phyloP scores from a whole-genome alignment of 1,140 invertebrate genomes.

The Thalassaphorura encarpata region DNA sequence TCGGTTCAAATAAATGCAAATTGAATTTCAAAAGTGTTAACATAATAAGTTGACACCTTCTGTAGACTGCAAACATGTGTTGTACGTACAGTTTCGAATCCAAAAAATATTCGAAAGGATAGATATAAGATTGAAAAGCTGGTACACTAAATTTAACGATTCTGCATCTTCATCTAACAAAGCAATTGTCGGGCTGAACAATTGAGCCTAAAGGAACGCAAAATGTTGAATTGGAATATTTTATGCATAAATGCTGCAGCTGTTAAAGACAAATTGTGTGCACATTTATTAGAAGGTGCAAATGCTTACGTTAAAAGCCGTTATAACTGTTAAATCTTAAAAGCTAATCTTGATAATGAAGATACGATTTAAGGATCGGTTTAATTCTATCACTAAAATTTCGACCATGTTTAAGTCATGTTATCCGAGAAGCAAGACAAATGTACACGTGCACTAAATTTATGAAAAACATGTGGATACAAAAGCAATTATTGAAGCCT shows the following conservation, averaged over 20 bases:
- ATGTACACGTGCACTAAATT: conserved; percentile 39
- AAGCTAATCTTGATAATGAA: too few species aligned
- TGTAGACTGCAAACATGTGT: conserved; percentile 57
- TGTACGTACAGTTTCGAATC: conserved; percentile 55
- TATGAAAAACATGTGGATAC: conserved; percentile 64
- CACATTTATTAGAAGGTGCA: too few species aligned
- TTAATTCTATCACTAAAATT: conserved; percentile 61
- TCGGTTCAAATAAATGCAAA: not conserved
- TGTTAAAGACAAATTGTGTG: not conserved
- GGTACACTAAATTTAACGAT: not conserved
- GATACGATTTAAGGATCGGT: conserved; percentile 65
- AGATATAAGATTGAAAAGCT: not conserved
- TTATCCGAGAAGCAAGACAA: conserved; percentile 43
- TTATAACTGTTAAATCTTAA: too few species aligned
- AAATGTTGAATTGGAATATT: too few species aligned
- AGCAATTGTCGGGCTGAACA: too few species aligned
- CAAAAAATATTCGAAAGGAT: conserved; percentile 52
- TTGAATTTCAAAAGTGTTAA: too few species aligned
- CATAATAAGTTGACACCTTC: too few species aligned
- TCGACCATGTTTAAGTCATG: conserved; percentile 62
- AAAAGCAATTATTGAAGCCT: conserved; percentile 54
- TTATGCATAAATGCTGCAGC: not conserved
- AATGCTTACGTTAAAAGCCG: too few species aligned
- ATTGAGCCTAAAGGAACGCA: too few species aligned
- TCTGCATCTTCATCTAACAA: too few species aligned